phyloP scores from a whole-genome alignment of 2,888 invertebrate genomes.

The Pimpla rufipes region DNA sequence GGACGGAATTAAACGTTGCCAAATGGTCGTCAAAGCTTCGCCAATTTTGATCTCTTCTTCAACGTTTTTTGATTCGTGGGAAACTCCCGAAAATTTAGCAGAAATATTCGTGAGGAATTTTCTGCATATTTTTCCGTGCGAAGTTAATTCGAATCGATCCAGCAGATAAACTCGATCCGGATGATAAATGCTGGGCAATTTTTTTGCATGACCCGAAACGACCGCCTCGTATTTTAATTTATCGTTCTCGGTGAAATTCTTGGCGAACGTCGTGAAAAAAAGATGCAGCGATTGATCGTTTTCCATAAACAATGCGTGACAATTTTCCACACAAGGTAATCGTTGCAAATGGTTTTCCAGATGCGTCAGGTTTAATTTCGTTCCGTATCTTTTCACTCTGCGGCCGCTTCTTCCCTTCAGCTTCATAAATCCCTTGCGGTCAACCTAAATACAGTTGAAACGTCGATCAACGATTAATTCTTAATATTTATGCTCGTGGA shows the following conservation, averaged over 20 bases:
- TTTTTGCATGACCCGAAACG: conserved; percentile 82
- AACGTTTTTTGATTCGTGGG: conserved; percentile 66
- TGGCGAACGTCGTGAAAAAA: conserved; percentile 85
- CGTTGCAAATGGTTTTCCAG: conserved; percentile 87
- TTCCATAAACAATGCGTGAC: conserved; percentile 87
- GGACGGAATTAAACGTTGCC: conserved; percentile 74
- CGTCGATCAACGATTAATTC: conserved; percentile 1
- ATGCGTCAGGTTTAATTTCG: conserved; percentile 88
- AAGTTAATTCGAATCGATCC: conserved; percentile 88
- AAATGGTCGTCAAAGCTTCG: conserved; percentile 72
- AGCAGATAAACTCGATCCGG: conserved; percentile 90
- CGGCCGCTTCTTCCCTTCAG: conserved; percentile 90
- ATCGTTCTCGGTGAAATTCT: conserved; percentile 72
- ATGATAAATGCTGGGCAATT: conserved; percentile 86
- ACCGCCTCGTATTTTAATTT: conserved; percentile 76
- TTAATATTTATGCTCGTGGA: conserved; percentile 8
- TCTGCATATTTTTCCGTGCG: conserved; percentile 90
- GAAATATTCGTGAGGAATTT: conserved; percentile 82
- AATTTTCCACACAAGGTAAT: conserved; percentile 86
- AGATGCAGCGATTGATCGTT: conserved; percentile 78
- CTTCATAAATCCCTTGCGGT: conserved; percentile 86
- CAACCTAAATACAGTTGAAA: conserved; percentile 80
- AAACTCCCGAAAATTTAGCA: conserved; percentile 80
- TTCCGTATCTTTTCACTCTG: conserved; percentile 92
- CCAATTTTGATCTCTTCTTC: conserved; percentile 72